phyloP scores from a whole-genome alignment of 2,113 vertebrate genomes.

The Protobothrops flavoviridis region DNA sequence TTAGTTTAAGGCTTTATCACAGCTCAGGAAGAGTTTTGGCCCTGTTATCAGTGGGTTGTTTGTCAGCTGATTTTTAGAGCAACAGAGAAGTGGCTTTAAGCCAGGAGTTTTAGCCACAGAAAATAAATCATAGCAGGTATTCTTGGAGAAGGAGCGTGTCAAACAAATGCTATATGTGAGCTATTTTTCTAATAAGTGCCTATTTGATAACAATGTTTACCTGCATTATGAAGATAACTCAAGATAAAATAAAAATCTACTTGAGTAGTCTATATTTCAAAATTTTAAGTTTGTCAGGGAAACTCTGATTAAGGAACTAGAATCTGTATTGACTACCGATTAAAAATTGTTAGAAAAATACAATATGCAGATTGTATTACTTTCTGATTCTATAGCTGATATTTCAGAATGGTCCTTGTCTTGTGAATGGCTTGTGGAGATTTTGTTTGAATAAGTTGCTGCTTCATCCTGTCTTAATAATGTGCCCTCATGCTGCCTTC shows the following conservation, averaged over 20 bases:
- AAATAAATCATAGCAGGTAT: neutral
- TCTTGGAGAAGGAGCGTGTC: neutral
- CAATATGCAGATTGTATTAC: neutral
- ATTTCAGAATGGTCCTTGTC: neutral
- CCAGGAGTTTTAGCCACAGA: neutral
- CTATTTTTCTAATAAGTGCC: neutral
- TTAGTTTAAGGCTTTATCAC: neutral
- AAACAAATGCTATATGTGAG: neutral
- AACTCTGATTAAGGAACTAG: neutral
- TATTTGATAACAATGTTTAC: neutral
- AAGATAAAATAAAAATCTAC: neutral
- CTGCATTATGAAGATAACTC: neutral
- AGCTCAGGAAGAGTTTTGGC: neutral
- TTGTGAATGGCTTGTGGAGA: neutral
- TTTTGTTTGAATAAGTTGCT: neutral
- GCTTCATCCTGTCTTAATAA: constrained; percentile 2
- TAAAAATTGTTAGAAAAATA: neutral
- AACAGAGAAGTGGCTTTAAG: neutral
- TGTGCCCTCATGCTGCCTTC: neutral
- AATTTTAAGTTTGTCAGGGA: neutral
- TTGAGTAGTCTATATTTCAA: neutral
- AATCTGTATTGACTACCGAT: neutral
- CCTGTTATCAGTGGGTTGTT: neutral
- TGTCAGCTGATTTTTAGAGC: neutral
- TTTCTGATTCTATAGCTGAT: neutral